phyloP scores from a whole-genome alignment of 1,140 invertebrate genomes.

The Drosophila gunungcola region DNA sequence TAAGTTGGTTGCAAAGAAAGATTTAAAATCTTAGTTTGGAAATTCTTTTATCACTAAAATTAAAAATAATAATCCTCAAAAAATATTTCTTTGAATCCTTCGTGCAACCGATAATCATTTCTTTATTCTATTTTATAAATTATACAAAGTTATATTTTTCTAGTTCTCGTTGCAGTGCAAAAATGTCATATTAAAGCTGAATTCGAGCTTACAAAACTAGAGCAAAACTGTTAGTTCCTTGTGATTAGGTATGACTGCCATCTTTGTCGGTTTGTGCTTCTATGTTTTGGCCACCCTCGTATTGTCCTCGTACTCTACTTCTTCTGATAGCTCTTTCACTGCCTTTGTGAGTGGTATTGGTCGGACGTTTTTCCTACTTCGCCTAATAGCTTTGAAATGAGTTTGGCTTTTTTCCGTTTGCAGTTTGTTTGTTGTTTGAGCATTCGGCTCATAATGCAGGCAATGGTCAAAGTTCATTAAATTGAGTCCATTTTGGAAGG shows the following conservation, averaged over 20 bases:
- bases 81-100: no score
- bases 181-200: no score
- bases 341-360: conserved; percentile 9
- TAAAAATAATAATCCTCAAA: no score
- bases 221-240: neutral
- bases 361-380: conserved; percentile 45
- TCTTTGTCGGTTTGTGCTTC: neutral
- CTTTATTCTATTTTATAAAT: no score
- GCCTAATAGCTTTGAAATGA: conserved; percentile 80
- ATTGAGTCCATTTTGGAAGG: neutral
- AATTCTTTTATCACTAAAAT: no score
- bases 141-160: no score
- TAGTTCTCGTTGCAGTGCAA: no score
- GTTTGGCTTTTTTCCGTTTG: conserved; percentile 62
- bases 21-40: no score
- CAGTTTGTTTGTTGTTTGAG: conserved; percentile 50
- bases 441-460: conserved; percentile 40
- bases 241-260: conserved; percentile 21
- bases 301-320: conserved; percentile 1
- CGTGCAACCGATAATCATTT: no score
- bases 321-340: neutral
- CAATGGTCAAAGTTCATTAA: conserved; percentile 53
- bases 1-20: no score
- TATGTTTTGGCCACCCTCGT: conserved; percentile 16
- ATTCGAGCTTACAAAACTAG: no score